A percentile compares a stretch with the other conserved stretches of the same genome.
Conservation (phyloP, 2,113 vertebrate genomes). For the Lycaon pictus region DNA sequence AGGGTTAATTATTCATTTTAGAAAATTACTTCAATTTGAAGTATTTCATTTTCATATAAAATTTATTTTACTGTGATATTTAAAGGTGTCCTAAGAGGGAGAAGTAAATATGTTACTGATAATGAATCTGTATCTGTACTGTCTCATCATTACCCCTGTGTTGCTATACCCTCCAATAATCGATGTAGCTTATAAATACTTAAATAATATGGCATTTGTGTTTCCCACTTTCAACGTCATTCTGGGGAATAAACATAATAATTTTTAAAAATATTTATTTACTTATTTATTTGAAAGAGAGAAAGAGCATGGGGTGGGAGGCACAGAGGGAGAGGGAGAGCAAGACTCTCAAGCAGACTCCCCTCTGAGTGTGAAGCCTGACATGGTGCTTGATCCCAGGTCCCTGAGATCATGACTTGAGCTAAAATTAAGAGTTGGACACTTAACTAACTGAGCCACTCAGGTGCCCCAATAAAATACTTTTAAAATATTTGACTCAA, state of each 20-base stretch:
- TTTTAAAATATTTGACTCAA: not conserved
- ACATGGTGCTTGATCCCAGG: not conserved
- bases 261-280: not conserved
- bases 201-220: not conserved
- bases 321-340: not conserved
- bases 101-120: not conserved
- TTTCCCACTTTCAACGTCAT: not conserved
- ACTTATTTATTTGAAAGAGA: not conserved
- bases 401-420: not conserved
- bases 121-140: not conserved
- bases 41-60: not conserved
- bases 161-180: not conserved
- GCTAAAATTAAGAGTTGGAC: not conserved
- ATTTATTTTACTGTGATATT: not conserved
- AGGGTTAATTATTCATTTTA: constrained; percentile 8
- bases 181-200: not conserved
- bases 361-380: not conserved
- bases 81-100: constrained; percentile 11
- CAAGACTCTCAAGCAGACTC: not conserved
- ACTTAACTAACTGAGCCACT: not conserved
- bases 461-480: not conserved
- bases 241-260: not conserved
- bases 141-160: not conserved
- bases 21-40: constrained; percentile 32
- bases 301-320: not conserved